Conservation (phyloP, 2,113 vertebrate species). For the Eublepharis macularius region DNA sequence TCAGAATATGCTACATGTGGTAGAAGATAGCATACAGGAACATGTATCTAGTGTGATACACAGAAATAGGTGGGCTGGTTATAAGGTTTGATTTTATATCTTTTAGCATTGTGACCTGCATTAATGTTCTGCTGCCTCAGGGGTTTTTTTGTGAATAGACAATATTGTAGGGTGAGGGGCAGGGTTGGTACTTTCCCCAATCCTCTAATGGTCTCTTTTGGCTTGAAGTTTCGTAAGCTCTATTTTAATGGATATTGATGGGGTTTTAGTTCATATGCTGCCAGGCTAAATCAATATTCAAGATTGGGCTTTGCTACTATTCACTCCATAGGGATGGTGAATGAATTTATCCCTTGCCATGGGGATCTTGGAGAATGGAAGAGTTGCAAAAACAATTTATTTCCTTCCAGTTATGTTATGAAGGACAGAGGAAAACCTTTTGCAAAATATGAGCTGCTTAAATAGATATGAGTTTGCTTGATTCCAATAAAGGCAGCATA, state of each 20-base stretch:
- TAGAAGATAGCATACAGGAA: background rate
- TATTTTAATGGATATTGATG: conserved; percentile 30
- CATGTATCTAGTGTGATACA: background rate
- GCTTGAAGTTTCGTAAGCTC: background rate
- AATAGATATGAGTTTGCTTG: background rate
- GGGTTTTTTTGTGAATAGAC: background rate
- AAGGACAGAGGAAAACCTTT: background rate
- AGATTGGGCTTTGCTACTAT: conserved; percentile 36
- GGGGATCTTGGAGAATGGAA: background rate
- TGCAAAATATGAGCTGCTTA: background rate
- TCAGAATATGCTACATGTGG: background rate
- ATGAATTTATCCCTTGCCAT: conserved; percentile 21
- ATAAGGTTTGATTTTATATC: conserved; percentile 28
- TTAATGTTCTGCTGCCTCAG: conserved; percentile 3
- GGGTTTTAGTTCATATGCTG: conserved; percentile 24
- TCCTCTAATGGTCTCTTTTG: background rate
- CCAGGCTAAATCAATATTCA: conserved; percentile 15
- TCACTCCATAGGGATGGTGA: background rate
- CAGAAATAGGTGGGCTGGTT: background rate
- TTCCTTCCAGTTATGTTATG: background rate
- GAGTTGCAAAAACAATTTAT: conserved; percentile 25
- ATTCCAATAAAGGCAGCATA: background rate
- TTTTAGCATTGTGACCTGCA: conserved; percentile 33
- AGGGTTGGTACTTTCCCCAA: background rate
- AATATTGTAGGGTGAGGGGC: background rate